Conservation (phyloP, 2,888 invertebrate species). For the Drosophila infuscata region DNA sequence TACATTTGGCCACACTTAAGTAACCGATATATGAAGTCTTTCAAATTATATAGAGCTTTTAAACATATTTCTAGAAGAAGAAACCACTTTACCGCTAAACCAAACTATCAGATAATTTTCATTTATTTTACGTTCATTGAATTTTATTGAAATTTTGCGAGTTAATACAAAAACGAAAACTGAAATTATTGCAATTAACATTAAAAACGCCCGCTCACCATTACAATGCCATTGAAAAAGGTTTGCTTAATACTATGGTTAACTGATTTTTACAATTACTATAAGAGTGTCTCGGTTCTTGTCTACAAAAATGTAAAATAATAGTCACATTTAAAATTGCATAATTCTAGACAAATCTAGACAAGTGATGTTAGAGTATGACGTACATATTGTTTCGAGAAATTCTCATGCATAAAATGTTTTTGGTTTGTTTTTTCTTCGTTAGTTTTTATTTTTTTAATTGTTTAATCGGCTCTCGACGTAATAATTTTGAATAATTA, state of each 20-base stretch:
- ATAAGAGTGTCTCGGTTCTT: conserved; percentile 65
- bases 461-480: conserved; percentile 42
- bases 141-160: conserved; percentile 79
- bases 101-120: conserved; percentile 2
- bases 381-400: conserved; percentile 72
- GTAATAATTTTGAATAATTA: conserved; percentile 75
- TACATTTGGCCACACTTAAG: background rate
- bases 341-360: conserved; percentile 72
- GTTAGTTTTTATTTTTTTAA: conserved; percentile 22
- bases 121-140: conserved; percentile 71
- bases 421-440: conserved; percentile 42
- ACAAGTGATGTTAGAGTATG: conserved; percentile 68
- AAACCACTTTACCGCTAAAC: background rate
- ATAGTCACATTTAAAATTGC: conserved; percentile 77
- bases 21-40: background rate
- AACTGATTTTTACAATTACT: conserved; percentile 77
- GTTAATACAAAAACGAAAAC: conserved; percentile 76
- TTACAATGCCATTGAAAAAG: conserved; percentile 76
- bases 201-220: conserved; percentile 74
- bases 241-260: conserved; percentile 76
- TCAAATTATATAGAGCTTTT: background rate
- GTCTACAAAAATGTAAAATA: conserved; percentile 77
- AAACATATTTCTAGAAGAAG: background rate
- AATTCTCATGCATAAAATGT: conserved; percentile 75
- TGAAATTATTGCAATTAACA: conserved; percentile 75